Base-by-base conservation (phyloP, 2,113 vertebrate genomes). In the Syngnathoides biaculeatus region DNA sequence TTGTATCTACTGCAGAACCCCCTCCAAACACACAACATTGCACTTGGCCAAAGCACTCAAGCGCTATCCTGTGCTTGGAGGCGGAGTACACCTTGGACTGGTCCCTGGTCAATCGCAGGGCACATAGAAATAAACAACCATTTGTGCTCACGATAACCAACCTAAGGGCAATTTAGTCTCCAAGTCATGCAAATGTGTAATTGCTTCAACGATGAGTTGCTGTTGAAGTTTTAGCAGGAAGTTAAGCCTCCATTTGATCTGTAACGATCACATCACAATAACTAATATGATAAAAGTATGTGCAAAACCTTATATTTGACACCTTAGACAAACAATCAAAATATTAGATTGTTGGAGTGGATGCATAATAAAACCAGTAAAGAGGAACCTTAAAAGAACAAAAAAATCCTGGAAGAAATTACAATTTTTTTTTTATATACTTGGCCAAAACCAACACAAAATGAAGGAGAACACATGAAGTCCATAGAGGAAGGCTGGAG, bases 1-100 rank as follows among this genome's bases (percentile, higher is more conserved):
- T 67, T 65, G 76, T 69, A 75, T 57, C 65, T 69, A 38, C 72
- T 64, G 77, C 76, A 17, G 81, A 69, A 68, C 68, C 53, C 17
- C 30, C n/a, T n/a, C 38, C 53, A 43, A 55, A 79, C 64, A 81
- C 72, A 64, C 30, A 62, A 14, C 48, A 12, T 73, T 70, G 24
- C 47, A 45, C 64, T 56, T 62, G 20, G 50, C 27, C 35, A 17
- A 14, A 17, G 59, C 67, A 60, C 30, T 22, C 48, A 1, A 19
- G 48, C 15, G 42, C 59, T 13, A 26, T 2, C 19, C 56, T 20
- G 27, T 65, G 15, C 15, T 56, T 42, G 30, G n/a, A n/a, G n/a
- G n/a, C n/a, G n/a, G n/a, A n/a, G n/a, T n/a, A n/a, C n/a, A n/a
- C n/a, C n/a, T n/a, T n/a, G n/a, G n/a, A n/a, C n/a, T n/a, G n/a